phyloP scores from a whole-genome alignment of 2,113 vertebrate species.

The Symphodus melops region DNA sequence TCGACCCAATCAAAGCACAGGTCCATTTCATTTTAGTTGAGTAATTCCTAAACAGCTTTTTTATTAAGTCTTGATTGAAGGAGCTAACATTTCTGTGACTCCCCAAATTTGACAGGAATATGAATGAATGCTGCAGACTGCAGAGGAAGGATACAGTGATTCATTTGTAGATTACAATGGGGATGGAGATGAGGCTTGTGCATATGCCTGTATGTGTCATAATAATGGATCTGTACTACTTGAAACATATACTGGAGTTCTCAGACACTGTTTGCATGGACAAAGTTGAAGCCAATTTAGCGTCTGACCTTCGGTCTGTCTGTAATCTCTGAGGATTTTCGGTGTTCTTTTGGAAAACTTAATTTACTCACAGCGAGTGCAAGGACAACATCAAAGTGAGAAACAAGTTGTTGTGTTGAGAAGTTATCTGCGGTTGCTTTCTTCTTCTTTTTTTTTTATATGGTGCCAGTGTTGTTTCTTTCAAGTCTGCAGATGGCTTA shows the following conservation, averaged over 20 bases:
- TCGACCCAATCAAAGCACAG: neutral
- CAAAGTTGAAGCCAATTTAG: neutral
- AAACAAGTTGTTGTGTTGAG: slow-evolving; percentile 9
- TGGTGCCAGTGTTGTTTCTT: slow-evolving; percentile 38
- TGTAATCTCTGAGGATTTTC: neutral
- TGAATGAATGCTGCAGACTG: neutral
- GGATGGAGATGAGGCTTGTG: neutral
- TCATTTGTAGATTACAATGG: neutral
- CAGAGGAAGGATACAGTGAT: slow-evolving; percentile 1
- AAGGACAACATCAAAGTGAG: slow-evolving; percentile 22
- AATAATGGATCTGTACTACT: neutral
- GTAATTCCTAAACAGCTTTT: neutral
- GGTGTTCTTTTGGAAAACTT: neutral
- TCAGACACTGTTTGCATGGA: neutral
- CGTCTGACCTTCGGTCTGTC: slow-evolving; percentile 18
- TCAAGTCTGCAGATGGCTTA: slow-evolving; percentile 39
- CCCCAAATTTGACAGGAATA: neutral
- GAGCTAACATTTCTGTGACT: neutral
- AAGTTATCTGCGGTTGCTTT: slow-evolving; percentile 23
- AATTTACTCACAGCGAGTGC: neutral
- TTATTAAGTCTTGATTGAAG: slow-evolving; percentile 2
- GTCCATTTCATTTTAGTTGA: neutral
- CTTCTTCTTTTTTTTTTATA: neutral
- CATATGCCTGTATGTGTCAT: neutral
- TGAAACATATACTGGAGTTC: neutral